phyloP scores from a whole-genome alignment of 2,888 invertebrate genomes.

The Sphaerophoria rueppellii region DNA sequence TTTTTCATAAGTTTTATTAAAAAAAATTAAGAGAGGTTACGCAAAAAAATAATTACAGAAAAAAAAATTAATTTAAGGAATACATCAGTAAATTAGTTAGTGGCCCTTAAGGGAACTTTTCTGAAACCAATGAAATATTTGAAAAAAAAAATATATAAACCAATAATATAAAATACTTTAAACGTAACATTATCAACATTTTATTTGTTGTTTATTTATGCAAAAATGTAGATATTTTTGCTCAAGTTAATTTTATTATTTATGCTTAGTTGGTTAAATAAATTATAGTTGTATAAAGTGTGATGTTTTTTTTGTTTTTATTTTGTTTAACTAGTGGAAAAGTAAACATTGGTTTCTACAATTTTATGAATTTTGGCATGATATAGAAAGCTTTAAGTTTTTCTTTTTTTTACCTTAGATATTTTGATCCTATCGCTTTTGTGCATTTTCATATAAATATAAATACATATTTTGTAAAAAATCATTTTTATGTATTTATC shows the following conservation, averaged over 20 bases:
- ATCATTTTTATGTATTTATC: constrained; percentile 31
- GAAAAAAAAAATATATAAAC: constrained; percentile 43
- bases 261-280: constrained; percentile 21
- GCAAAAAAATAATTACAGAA: constrained; percentile 61
- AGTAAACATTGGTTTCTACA: constrained; percentile 59
- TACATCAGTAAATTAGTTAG: constrained; percentile 82
- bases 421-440: constrained; percentile 47
- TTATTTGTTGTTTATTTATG: constrained; percentile 71
- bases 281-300: constrained; percentile 15
- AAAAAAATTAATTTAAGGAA: constrained; percentile 56
- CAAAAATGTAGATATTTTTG: constrained; percentile 46
- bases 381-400: constrained; percentile 42
- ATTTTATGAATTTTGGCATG: constrained; percentile 52
- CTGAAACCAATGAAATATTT: constrained; percentile 85
- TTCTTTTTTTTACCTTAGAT: constrained; percentile 21
- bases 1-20: constrained; percentile 31
- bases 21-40: constrained; percentile 70
- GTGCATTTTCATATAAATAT: constrained; percentile 44
- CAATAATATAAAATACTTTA: constrained; percentile 40
- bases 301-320: not conserved
- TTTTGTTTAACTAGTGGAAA: not conserved
- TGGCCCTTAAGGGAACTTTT: constrained; percentile 88
- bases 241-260: constrained; percentile 40
- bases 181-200: constrained; percentile 49
- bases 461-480: constrained; percentile 30